phyloP scores from a whole-genome alignment of 2,888 invertebrate species.

The Phytoseiulus persimilis region DNA sequence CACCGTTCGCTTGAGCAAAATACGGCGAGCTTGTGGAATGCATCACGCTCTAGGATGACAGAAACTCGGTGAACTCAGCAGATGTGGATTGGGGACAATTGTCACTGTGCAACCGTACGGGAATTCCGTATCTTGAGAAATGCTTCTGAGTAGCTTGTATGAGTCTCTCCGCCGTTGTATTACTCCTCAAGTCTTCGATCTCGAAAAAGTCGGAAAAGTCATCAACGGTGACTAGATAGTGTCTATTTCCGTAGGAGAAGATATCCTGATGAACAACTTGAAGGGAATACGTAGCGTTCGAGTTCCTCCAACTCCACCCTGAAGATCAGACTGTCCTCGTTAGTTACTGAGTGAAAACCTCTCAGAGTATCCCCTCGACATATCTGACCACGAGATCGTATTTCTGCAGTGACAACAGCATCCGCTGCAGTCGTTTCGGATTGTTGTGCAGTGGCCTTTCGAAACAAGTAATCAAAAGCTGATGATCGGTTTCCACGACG shows the following conservation, averaged over 20 bases:
- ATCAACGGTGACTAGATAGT: not conserved
- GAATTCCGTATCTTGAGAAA: not conserved
- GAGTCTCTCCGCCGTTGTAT: not conserved
- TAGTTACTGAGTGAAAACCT: too few species aligned
- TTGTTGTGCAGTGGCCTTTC: too few species aligned
- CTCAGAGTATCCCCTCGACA: too few species aligned
- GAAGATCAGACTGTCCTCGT: too few species aligned
- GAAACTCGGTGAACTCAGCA: not conserved
- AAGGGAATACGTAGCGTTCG: not conserved
- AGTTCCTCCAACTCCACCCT: too few species aligned
- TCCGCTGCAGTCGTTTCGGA: too few species aligned
- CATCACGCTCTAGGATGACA: not conserved
- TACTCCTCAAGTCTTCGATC: not conserved
- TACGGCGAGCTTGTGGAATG: not conserved
- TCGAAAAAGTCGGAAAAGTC: not conserved
- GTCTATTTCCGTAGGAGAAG: not conserved
- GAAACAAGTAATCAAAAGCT: too few species aligned
- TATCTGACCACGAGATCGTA: too few species aligned
- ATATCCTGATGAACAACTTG: not conserved
- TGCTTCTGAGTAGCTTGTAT: not conserved
- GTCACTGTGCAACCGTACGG: not conserved
- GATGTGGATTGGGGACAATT: not conserved
- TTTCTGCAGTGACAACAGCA: too few species aligned
- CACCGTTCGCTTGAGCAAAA: not conserved
- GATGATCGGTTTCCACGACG: too few species aligned